These are phyloP conservation scores for Ganaspis sp. DNA, from an alignment of 1,140 invertebrate genomes.

Conservation along the genomic window DNA sequence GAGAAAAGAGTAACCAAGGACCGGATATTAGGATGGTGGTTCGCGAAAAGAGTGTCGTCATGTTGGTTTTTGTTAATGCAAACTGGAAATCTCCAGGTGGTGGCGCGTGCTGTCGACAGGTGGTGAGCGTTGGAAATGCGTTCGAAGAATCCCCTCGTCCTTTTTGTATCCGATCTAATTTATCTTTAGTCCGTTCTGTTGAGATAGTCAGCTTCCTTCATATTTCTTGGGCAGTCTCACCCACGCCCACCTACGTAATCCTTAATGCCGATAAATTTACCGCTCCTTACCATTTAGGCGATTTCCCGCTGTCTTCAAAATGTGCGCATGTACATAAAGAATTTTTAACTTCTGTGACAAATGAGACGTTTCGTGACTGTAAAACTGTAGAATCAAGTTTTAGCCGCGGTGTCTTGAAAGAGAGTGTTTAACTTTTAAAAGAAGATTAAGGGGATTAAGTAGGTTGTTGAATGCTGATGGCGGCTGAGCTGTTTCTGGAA, in stretches of 20 bases:
- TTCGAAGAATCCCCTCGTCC: conserved; percentile 49
- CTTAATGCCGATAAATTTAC: conserved; percentile 35
- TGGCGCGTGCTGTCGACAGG: conserved; percentile 69
- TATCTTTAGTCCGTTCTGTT: conserved; percentile 48
- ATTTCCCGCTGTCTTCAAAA: conserved; percentile 22
- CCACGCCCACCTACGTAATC: conserved; percentile 31
- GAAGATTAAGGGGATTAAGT: conserved; percentile 13
- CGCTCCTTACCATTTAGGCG: conserved; percentile 27
- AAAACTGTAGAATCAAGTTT: background rate
- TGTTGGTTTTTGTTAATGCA: background rate
- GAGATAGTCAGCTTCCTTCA: conserved; percentile 40
- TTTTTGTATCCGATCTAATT: conserved; percentile 58
- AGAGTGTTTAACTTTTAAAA: background rate
- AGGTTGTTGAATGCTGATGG: conserved; percentile 10
- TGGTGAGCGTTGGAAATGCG: conserved; percentile 59
- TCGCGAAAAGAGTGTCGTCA: conserved; percentile 22
- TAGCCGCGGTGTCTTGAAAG: background rate
- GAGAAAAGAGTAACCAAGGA: background rate
- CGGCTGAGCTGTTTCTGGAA: background rate
- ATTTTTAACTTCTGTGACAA: background rate
- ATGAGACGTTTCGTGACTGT: background rate
- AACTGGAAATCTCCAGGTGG: conserved; percentile 54
- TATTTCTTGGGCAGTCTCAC: conserved; percentile 29
- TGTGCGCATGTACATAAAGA: background rate
- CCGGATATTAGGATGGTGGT: conserved; percentile 11